Conservation (phyloP, 2,797 vertebrate genomes). For the Tiaroga cobitis region DNA sequence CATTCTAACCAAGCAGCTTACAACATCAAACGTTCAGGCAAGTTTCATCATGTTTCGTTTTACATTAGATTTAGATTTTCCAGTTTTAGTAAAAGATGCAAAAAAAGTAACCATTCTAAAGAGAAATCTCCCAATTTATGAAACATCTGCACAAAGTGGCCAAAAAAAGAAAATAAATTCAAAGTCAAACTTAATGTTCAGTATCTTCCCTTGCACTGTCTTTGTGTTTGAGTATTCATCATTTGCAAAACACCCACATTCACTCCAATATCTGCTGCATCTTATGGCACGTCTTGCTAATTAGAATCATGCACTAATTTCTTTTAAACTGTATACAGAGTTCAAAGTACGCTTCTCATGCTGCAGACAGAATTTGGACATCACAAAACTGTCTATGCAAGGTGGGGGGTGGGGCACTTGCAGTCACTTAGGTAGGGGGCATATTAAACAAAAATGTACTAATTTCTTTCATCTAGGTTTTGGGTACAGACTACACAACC, state of each 20-base stretch:
- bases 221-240: constrained; percentile 16
- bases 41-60: constrained; percentile 68
- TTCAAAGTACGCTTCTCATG: constrained; percentile 73
- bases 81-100: constrained; percentile 74
- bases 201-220: constrained; percentile 34
- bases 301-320: constrained; percentile 75
- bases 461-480: constrained; percentile 61
- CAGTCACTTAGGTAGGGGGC: constrained; percentile 54
- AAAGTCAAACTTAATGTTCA: not conserved
- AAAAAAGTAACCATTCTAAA: constrained; percentile 41
- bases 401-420: constrained; percentile 47
- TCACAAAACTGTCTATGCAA: constrained; percentile 21
- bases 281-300: constrained; percentile 63
- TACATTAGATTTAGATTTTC: constrained; percentile 69
- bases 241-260: constrained; percentile 35
- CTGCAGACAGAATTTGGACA: constrained; percentile 57
- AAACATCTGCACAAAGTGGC: constrained; percentile 50
- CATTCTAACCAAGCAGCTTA: constrained; percentile 78
- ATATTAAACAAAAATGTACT: constrained; percentile 65
- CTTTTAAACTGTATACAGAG: constrained; percentile 60
- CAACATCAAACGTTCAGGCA: constrained; percentile 72
- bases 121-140: constrained; percentile 50
- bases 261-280: constrained; percentile 44
- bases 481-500: constrained; percentile 55
- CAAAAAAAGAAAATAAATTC: constrained; percentile 5